phyloP scores from a whole-genome alignment of 2,888 invertebrate genomes.

The Lithophane semibrunnea region DNA sequence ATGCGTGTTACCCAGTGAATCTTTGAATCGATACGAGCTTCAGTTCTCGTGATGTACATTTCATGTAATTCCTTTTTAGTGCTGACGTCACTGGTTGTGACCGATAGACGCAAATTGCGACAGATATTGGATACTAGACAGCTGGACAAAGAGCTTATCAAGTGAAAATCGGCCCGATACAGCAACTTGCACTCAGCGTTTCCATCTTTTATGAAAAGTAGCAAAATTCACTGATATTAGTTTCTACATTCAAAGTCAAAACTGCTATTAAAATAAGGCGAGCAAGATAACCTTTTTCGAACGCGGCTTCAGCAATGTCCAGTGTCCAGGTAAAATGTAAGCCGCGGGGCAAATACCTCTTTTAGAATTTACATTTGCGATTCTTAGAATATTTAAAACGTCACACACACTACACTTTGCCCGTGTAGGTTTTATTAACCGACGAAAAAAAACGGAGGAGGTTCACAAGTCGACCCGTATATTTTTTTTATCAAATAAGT shows the following conservation, averaged over 20 bases:
- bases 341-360: not conserved
- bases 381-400: constrained; percentile 14
- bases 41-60: constrained; percentile 20
- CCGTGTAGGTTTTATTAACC: not conserved
- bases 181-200: constrained; percentile 26
- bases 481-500: constrained; percentile 1
- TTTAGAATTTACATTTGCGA: not conserved
- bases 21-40: not conserved
- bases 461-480: no score
- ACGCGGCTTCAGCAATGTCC: not conserved
- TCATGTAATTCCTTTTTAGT: constrained; percentile 29
- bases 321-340: not conserved
- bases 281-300: constrained; percentile 4
- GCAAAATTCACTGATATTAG: constrained; percentile 26
- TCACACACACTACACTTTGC: no score
- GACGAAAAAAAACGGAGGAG: no score
- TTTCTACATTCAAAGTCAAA: constrained; percentile 31
- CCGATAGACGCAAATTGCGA: constrained; percentile 41
- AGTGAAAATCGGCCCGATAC: constrained; percentile 46
- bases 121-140: constrained; percentile 51
- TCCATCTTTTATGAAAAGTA: constrained; percentile 28
- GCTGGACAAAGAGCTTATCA: constrained; percentile 44
- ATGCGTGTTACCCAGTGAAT: not conserved
- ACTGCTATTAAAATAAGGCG: constrained; percentile 17
- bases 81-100: constrained; percentile 20